phyloP scores from a whole-genome alignment of 2,113 vertebrate species.

The Clarias batrachus region DNA sequence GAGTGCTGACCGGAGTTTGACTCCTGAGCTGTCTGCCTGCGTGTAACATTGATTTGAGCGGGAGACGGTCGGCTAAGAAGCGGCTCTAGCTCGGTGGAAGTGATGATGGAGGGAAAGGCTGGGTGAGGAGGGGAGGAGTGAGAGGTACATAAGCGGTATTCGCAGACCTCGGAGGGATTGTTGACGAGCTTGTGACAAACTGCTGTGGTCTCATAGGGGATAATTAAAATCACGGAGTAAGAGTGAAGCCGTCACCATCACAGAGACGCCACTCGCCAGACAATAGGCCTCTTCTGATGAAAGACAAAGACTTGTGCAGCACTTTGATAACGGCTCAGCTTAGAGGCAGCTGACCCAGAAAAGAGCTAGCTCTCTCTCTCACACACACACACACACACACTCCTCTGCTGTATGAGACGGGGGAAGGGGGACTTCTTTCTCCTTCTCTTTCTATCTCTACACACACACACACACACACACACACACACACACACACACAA shows the following conservation, averaged over 20 bases:
- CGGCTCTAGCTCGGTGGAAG: slow-evolving; percentile 17
- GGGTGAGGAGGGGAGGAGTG: slow-evolving; percentile 35
- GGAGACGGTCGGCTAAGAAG: not conserved
- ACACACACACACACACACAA: slow-evolving; percentile 6
- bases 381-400: not conserved
- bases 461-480: not conserved
- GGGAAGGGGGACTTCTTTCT: not conserved
- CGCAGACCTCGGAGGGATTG: slow-evolving; percentile 52
- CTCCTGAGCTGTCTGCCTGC: slow-evolving; percentile 63
- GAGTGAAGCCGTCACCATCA: slow-evolving; percentile 53
- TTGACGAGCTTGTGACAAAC: slow-evolving; percentile 59
- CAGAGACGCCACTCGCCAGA: slow-evolving; percentile 31
- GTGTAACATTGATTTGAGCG: slow-evolving; percentile 60
- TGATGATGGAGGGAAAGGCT: slow-evolving; percentile 31
- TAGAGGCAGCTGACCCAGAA: slow-evolving; percentile 52
- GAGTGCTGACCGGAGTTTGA: slow-evolving; percentile 71
- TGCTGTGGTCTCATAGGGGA: slow-evolving; percentile 60
- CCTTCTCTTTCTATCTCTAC: not conserved
- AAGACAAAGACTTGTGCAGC: slow-evolving; percentile 48
- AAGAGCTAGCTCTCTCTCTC: not conserved
- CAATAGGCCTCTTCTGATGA: slow-evolving; percentile 47
- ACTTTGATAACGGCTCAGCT: slow-evolving; percentile 50
- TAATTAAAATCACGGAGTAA: slow-evolving; percentile 65
- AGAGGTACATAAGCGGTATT: slow-evolving; percentile 41
- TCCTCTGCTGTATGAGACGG: slow-evolving; percentile 7